Evolutionary conservation across 2,113 vertebrate species (phyloP).

Genomic region (Protomyctophum bolini): DNA sequence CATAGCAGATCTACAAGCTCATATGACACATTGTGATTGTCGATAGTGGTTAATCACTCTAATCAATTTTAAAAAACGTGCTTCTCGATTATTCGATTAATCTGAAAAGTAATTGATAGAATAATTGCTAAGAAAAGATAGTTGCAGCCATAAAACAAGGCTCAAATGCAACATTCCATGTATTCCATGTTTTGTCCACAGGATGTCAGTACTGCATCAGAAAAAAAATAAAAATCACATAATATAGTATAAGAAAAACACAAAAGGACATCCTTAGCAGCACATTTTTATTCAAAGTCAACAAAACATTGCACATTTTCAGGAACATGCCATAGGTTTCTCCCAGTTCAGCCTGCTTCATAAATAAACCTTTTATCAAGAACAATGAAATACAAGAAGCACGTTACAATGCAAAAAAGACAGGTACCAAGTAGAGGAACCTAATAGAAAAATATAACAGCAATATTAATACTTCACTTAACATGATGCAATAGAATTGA

Average conservation of each 20-base stretch:
- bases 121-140: no score
- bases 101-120: no score
- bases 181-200: constrained; percentile 63
- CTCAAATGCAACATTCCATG: constrained; percentile 29
- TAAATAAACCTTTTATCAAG: constrained; percentile 58
- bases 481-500: constrained; percentile 74
- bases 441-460: constrained; percentile 73
- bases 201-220: constrained; percentile 63
- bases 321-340: constrained; percentile 76
- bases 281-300: constrained; percentile 77
- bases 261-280: constrained; percentile 53
- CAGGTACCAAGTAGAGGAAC: constrained; percentile 36
- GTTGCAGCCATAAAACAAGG: neutral
- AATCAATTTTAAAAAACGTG: no score
- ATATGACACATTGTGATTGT: no score
- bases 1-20: no score
- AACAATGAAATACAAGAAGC: constrained; percentile 62
- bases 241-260: no score
- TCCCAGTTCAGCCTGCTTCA: constrained; percentile 51
- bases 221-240: no score
- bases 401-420: constrained; percentile 59
- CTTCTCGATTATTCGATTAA: no score
- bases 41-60: no score
- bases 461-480: constrained; percentile 63
- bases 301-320: constrained; percentile 77